Base-by-base conservation (phyloP, 2,797 vertebrate species). In the Xenentodon cancila region DNA sequence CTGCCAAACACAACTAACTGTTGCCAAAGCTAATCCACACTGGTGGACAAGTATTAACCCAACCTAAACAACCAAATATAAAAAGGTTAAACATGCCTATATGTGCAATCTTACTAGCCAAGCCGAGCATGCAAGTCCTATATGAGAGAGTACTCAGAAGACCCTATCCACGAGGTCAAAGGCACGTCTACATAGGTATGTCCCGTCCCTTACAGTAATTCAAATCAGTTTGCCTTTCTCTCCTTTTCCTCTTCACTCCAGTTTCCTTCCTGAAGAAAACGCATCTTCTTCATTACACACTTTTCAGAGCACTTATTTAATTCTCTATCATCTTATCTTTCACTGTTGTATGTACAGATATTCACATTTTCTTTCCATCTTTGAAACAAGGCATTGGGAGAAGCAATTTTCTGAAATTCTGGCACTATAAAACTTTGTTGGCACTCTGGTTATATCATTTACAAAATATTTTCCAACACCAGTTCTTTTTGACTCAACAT, bases 131-230 rank as follows among this genome's bases (percentile, higher is more conserved):
- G 96, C 97, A 98, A 94, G 96, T 98, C 93, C 97, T 99, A 93
- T 99, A 97, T 96, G 97, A 99, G 86, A 91, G 97, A 92, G 96
- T 99, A 91, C 97, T 99, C 94, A 98, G 98, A 97, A 97, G 97
- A 98, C 96, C 97, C 91, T 97, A 95, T 91, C 96, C 95, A 90
- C 92, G 95, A 93, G 88, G 94, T 92, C 95, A 96, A 94, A 96
- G 94, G 89, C 94, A 93, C 95, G 91, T 93, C 94, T 94, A 92
- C 93, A 94, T 97, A 96, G 98, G 98, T 99, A 99, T 90, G 97
- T 98, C 92, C 87, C 48, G 70, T 89, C 71, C 80, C 80, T 91
- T 78, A 17, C 77, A 62, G 68, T 67, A 73, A 60, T 73, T 86
- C 61, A 67, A 73, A 64, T 87, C 80, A 49, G 54, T 82, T 73